phyloP scores from a whole-genome alignment of 2,113 vertebrate species.

The Semnopithecus entellus region DNA sequence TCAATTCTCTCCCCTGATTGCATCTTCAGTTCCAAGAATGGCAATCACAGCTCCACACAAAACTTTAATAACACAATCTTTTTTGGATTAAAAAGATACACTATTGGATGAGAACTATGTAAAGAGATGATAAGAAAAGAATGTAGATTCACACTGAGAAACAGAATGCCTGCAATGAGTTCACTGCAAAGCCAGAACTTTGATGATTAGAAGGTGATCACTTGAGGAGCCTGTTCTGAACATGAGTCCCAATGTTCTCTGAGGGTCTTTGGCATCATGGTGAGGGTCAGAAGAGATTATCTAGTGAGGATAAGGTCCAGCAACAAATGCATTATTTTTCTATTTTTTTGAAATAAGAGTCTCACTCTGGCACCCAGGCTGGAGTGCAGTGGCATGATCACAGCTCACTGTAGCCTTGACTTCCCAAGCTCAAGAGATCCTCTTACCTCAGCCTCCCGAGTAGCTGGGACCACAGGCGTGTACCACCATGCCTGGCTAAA shows the following conservation, averaged over 20 bases:
- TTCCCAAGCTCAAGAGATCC: too few relatives aligned
- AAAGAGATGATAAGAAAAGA: constrained; percentile 53
- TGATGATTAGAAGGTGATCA: neutral
- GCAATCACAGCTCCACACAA: constrained; percentile 72
- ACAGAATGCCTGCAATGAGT: neutral
- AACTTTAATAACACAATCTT: constrained; percentile 69
- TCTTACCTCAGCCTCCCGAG: too few relatives aligned
- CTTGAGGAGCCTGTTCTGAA: neutral
- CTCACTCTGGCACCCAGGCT: too few relatives aligned
- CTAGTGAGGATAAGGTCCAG: neutral
- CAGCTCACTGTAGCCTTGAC: too few relatives aligned
- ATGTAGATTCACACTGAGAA: constrained; percentile 17
- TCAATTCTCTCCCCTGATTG: constrained; percentile 79
- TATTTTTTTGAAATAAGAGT: too few relatives aligned
- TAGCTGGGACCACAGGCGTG: too few relatives aligned
- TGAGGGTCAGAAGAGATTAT: neutral
- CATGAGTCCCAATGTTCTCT: fast-evolving
- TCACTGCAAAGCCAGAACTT: constrained; percentile 11
- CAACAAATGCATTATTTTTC: neutral
- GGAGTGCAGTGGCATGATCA: too few relatives aligned
- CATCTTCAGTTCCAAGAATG: constrained; percentile 73
- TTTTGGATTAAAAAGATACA: constrained; percentile 52
- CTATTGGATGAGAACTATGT: neutral
- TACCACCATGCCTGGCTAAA: too few relatives aligned
- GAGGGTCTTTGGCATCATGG: neutral